These are phyloP conservation scores for Falco biarmicus DNA, from an alignment of 2,797 vertebrate species.

Conservation along the genomic window DNA sequence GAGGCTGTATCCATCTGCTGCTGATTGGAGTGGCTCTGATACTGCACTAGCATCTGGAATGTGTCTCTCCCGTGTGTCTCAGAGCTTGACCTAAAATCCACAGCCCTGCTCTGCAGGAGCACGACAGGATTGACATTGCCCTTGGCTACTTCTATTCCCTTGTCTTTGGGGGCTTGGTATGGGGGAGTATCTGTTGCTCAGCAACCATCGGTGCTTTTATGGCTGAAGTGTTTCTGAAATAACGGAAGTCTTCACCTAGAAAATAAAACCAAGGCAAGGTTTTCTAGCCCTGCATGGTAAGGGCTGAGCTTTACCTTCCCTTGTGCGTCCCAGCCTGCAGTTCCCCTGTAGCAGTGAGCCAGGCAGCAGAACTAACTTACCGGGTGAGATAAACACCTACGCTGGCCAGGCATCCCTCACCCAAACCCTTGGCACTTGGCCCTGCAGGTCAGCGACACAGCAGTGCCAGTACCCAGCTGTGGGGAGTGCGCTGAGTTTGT, in stretches of 20 bases:
- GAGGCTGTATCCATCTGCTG: neutral
- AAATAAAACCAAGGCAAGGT: neutral
- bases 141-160: neutral
- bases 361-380: neutral
- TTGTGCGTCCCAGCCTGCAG: neutral
- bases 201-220: neutral
- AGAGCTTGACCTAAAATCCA: neutral
- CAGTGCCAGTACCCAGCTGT: neutral
- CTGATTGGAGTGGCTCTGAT: neutral
- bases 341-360: neutral
- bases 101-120: neutral
- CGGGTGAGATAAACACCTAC: neutral
- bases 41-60: neutral
- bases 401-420: fast-evolving
- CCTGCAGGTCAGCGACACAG: neutral
- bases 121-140: neutral
- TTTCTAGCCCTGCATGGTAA: neutral
- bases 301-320: neutral
- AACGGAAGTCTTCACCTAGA: neutral
- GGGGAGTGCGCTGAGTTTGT: neutral
- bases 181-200: neutral
- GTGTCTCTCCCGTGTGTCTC: too few relatives aligned
- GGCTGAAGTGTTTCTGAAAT: neutral
- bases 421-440: neutral
- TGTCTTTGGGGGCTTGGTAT: neutral